A percentile compares a stretch with the other conserved stretches of the same genome.
Evolutionary conservation across 2,888 invertebrate genomes (phyloP).

Genomic region (Gonocerus acuteangulatus): DNA sequence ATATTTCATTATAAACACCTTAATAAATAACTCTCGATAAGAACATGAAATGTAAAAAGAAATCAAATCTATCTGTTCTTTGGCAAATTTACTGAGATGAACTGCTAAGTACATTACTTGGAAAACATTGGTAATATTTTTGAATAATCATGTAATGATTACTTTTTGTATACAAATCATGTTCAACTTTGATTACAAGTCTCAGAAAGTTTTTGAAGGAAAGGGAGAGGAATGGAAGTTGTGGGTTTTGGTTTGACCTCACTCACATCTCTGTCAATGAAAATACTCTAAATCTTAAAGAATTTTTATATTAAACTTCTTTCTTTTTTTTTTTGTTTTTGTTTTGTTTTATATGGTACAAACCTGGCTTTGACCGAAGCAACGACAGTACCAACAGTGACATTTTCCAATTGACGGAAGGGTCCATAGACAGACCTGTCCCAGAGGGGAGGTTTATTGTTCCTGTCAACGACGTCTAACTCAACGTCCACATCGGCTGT

Average conservation of each 20-base stretch:
- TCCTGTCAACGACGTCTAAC: slow-evolving; percentile 96
- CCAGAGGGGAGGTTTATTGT: slow-evolving; percentile 97
- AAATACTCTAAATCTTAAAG: slow-evolving; percentile 6
- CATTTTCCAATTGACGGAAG: slow-evolving; percentile 97
- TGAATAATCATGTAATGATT: too few species aligned
- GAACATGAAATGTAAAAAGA: too few species aligned
- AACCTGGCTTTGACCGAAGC: slow-evolving; percentile 94
- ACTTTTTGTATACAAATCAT: too few species aligned
- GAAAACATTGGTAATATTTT: too few species aligned
- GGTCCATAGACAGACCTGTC: slow-evolving; percentile 92
- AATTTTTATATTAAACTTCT: slow-evolving; percentile 1
- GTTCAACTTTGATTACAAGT: too few species aligned
- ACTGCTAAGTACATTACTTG: too few species aligned
- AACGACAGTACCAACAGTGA: slow-evolving; percentile 97
- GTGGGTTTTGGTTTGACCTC: slow-evolving; percentile 21
- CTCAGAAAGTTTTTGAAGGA: background rate
- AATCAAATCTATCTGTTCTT: too few species aligned
- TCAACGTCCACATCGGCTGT: slow-evolving; percentile 94
- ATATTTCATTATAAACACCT: too few species aligned
- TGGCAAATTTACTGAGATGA: too few species aligned
- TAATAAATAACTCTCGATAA: too few species aligned
- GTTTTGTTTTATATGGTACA: slow-evolving; percentile 37
- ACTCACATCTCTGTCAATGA: slow-evolving; percentile 24
- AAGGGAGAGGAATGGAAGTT: slow-evolving; percentile 7
- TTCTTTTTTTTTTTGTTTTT: background rate